phyloP scores from a whole-genome alignment of 1,140 invertebrate genomes.

The Drosophila arawakana region DNA sequence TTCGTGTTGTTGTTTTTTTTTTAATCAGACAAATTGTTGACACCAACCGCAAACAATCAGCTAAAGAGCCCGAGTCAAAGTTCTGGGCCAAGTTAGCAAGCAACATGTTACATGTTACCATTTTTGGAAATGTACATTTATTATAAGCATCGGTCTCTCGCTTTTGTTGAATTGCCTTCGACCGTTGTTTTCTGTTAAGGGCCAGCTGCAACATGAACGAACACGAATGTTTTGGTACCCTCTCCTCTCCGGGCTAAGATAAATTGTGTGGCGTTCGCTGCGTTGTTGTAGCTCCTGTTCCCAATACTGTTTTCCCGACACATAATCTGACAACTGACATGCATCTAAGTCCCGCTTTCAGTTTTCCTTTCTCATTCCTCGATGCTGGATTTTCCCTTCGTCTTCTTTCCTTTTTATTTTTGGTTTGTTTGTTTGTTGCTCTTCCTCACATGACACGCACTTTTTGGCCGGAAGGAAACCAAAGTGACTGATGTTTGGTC shows the following conservation, averaged over 20 bases:
- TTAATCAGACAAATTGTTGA: constrained; percentile 81
- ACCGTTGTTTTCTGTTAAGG: neutral
- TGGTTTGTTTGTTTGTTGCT: neutral
- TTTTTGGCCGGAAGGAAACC: constrained; percentile 46
- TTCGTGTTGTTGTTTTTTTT: constrained; percentile 49
- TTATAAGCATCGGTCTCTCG: constrained; percentile 26
- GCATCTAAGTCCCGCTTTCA: constrained; percentile 48
- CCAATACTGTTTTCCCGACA: constrained; percentile 52
- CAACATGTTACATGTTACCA: constrained; percentile 55
- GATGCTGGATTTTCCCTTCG: too few species aligned
- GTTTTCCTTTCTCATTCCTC: neutral
- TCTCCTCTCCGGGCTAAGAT: constrained; percentile 36
- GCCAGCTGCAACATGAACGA: neutral
- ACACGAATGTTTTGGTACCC: constrained; percentile 27
- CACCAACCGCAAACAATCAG: constrained; percentile 68
- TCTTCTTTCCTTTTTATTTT: too few species aligned
- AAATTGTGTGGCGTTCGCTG: constrained; percentile 58
- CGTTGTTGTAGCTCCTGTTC: constrained; percentile 41
- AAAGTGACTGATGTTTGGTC: constrained; percentile 44
- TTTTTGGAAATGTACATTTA: constrained; percentile 43
- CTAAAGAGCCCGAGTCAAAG: constrained; percentile 47
- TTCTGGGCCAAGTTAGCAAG: constrained; percentile 7
- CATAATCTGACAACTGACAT: constrained; percentile 79
- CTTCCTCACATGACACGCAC: constrained; percentile 62
- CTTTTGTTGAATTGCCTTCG: neutral